A percentile compares a stretch with the other conserved stretches of the same genome.
Conservation (phyloP, 2,888 invertebrate species). For the Leuctra nigra region DNA sequence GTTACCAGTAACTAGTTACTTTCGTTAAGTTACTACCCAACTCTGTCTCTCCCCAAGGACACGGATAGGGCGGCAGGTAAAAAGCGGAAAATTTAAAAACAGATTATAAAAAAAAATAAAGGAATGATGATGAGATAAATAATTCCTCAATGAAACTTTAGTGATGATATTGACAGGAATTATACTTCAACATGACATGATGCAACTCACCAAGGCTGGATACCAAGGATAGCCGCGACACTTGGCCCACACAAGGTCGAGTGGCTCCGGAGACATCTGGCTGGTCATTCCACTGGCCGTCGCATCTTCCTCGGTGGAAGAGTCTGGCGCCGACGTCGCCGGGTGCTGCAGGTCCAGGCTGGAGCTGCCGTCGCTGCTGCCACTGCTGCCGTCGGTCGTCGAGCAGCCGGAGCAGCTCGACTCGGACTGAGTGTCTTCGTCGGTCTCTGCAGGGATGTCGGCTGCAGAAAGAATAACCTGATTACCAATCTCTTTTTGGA, state of each 20-base stretch:
- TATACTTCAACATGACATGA: too few relatives aligned
- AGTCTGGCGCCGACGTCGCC: conserved; percentile 27
- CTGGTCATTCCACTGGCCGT: conserved; percentile 12
- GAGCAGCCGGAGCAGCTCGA: conserved; percentile 45
- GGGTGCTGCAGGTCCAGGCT: conserved; percentile 26
- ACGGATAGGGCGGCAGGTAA: too few relatives aligned
- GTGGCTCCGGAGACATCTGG: conserved; percentile 54
- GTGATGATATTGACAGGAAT: too few relatives aligned
- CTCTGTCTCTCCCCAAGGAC: too few relatives aligned
- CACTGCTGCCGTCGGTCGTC: conserved; percentile 40
- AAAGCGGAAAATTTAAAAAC: too few relatives aligned
- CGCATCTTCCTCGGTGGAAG: conserved; percentile 28
- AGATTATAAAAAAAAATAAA: too few relatives aligned
- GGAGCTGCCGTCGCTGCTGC: conserved; percentile 38
- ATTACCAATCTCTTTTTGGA: too few relatives aligned
- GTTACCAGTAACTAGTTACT: too few relatives aligned
- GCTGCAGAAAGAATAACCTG: conserved; percentile 30
- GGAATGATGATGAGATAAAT: too few relatives aligned
- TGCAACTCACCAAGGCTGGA: conserved; percentile 70
- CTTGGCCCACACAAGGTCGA: conserved; percentile 96
- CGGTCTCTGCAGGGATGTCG: conserved; percentile 39
- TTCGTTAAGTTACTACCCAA: too few relatives aligned
- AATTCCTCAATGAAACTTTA: too few relatives aligned
- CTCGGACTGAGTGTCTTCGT: conserved; percentile 41
- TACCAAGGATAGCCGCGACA: conserved; percentile 97